Evolutionary conservation across 2,113 vertebrate species (phyloP), one percentile per base, ranked within the genome.

Genomic region (Siniperca chuatsi): DNA sequence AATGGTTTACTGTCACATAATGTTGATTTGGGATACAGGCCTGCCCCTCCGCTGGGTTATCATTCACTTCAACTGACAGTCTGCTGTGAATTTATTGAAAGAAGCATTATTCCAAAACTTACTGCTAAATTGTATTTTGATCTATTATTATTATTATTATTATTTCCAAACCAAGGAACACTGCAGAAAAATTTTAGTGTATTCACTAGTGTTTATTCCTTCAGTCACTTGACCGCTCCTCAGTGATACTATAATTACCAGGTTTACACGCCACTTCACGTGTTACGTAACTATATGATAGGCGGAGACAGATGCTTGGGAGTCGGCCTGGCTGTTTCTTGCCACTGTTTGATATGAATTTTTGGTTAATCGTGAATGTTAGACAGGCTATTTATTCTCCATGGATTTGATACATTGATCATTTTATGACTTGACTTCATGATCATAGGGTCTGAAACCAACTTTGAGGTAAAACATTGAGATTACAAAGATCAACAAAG

Each of bases 271-370:
- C 62, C 67, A 46, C 16, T 66, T 33, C 9, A 37, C 13, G 6
- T 78, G 79, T 90, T 88, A 88, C 12, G 60, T 80, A 84, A 83
- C 18, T 8, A 60, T 15, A 11, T 4, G 15, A 21, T 8, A 58
- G 78, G 65, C 37, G n/a, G n/a, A 55, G 29, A 50, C 35, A 33
- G 6, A 46, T 77, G 64, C 40, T 12, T 23, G 12, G 33, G 48
- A 18, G 0, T 1, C 12, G 21, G 4, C 46, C 4, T 18, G 4
- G 16, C 4, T 21, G 9, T 70, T 70, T 48, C 12, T n/a, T 7
- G 4, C 1, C 9, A 16, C 4, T 57, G 11, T 33, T 35, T 13
- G 2, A 1, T 8, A 5, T 8, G 48, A 1, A 8, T 4, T n/a
- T 21, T 15, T 64, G 8, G 5, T 40, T 23, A 2, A 0, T 48